Percentiles rank a stretch among this genome's conserved stretches.
phyloP scores from a whole-genome alignment of 2,797 vertebrate genomes.

The Calcarius lapponicus region DNA sequence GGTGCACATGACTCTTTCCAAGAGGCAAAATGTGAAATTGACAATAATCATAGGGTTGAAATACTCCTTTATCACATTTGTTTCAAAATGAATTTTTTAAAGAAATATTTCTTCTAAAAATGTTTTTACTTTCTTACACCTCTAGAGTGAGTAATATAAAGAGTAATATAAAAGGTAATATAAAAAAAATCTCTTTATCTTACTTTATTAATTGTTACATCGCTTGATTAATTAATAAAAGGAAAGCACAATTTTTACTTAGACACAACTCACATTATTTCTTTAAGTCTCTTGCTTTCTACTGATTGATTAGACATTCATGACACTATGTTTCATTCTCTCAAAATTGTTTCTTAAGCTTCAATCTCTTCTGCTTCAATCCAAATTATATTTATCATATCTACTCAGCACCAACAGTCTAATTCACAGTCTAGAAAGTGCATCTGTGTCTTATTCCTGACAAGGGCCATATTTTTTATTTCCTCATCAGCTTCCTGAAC shows the following conservation, averaged over 20 bases:
- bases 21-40: neutral
- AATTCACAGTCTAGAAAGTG: neutral
- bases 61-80: neutral
- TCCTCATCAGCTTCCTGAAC: neutral
- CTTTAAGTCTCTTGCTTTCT: neutral
- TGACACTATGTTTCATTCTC: neutral
- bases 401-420: neutral
- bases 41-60: neutral
- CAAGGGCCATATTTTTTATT: neutral
- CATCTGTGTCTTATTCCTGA: neutral
- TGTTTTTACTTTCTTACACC: neutral
- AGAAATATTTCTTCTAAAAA: neutral
- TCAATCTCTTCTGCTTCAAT: neutral
- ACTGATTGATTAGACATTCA: neutral
- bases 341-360: neutral
- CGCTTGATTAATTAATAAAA: neutral
- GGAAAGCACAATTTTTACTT: neutral
- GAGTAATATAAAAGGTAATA: neutral
- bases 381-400: neutral
- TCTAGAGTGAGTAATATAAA: neutral
- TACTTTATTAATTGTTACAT: neutral
- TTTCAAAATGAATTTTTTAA: neutral
- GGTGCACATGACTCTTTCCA: neutral
- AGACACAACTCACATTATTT: neutral
- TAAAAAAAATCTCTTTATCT: neutral